A percentile compares a stretch with the other conserved stretches of the same genome.
Conservation (phyloP, 2,797 vertebrate genomes). For the Alca torda region DNA sequence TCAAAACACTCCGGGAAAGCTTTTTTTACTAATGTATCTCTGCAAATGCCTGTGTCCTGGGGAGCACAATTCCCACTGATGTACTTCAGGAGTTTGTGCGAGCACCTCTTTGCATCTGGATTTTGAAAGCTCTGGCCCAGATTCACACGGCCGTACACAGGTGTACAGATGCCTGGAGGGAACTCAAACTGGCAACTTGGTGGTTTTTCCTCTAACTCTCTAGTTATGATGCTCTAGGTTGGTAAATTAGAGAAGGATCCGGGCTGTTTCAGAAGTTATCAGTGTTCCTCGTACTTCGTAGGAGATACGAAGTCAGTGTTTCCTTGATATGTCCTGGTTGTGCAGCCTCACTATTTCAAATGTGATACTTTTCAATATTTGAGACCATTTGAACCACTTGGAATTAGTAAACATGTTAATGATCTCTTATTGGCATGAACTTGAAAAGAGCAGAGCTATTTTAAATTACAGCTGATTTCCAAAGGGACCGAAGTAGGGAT, state of each 20-base stretch:
- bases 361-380: background rate
- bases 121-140: background rate
- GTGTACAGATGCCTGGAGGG: background rate
- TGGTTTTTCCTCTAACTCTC: background rate
- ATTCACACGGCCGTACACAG: rapidly evolving
- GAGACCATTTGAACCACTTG: background rate
- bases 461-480: background rate
- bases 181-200: background rate
- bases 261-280: background rate
- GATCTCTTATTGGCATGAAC: background rate
- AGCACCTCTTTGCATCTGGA: background rate
- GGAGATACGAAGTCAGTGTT: rapidly evolving
- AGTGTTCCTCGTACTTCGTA: background rate
- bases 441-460: background rate
- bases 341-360: background rate
- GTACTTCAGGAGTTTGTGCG: rapidly evolving
- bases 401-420: background rate
- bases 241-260: background rate
- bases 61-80: background rate
- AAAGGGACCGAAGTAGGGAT: background rate
- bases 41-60: background rate
- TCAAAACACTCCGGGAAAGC: background rate
- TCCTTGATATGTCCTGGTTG: background rate
- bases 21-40: background rate
- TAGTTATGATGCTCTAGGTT: background rate